phyloP scores from a whole-genome alignment of 2,113 vertebrate genomes.

The Amazona guildingii region DNA sequence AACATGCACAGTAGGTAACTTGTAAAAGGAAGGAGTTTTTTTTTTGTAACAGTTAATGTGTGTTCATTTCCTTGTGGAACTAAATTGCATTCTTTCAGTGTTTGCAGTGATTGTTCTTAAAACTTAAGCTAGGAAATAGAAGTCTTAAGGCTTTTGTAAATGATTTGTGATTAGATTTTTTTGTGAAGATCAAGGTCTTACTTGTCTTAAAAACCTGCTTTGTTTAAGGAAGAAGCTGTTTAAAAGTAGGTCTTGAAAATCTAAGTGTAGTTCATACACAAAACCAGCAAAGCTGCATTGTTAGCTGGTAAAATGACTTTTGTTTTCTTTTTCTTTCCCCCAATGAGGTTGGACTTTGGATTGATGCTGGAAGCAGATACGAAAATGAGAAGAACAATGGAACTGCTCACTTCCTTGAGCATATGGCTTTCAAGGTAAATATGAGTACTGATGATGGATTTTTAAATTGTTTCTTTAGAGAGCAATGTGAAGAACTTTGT shows the following conservation, averaged over 20 bases:
- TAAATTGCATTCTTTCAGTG: not conserved
- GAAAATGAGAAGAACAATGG: conserved; percentile 97
- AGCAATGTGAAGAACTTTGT: not conserved
- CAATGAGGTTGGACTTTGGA: conserved; percentile 94
- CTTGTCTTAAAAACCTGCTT: not conserved
- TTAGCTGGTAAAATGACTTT: not conserved
- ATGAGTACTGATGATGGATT: not conserved
- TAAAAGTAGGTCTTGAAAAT: not conserved
- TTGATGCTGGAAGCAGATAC: conserved; percentile 96
- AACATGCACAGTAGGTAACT: conserved; percentile 88
- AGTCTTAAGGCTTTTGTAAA: not conserved
- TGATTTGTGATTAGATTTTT: not conserved
- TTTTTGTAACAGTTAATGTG: not conserved
- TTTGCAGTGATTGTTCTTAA: not conserved
- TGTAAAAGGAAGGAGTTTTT: not conserved
- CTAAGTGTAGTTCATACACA: not conserved
- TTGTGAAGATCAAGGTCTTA: not conserved
- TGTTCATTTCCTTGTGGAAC: not conserved
- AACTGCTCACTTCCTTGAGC: conserved; percentile 97
- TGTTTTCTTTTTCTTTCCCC: not conserved
- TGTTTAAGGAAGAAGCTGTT: not conserved
- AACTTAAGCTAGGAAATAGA: not conserved
- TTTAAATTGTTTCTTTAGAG: not conserved
- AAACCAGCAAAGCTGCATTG: not conserved
- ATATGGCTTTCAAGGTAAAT: conserved; percentile 98